Base-by-base conservation (phyloP, 2,113 vertebrate species). In the Pipa parva region DNA sequence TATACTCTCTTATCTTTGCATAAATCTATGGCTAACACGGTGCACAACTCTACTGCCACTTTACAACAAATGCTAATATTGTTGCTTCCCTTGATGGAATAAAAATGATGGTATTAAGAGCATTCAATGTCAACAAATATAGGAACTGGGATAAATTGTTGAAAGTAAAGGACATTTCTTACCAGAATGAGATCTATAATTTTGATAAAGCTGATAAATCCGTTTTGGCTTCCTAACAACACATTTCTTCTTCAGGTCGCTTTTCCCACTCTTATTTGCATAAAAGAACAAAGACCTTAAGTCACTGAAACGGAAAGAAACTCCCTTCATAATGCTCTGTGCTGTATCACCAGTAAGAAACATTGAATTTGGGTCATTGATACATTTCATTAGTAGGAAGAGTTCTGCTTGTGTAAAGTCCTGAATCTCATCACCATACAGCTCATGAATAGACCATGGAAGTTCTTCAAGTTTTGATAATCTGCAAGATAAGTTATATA, bases 141-240 rank as follows among this genome's bases (percentile, higher is more conserved):
- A 42, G 39, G 5, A 42, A 42, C 39, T 17, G 3, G 6, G 6
- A 42, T 42, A n/a, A n/a, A n/a, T n/a, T n/a, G n/a, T n/a, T n/a
- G n/a, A 54, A 1, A 17, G 2, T 29, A 61, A 6, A 21, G 46
- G 48, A 5, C 4, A 7, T 33, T 29, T 22, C 48, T 69, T 85
- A 92, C 90, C 89, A 28, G 89, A 91, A 72, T 92, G 89, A 10
- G 89, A 90, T 73, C 89, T 80, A 78, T 92, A 92, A 74, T 92
- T 92, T 79, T 91, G 89, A 76, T 85, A 85, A 13, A 92, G 74
- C 12, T 92, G 87, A 75, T 92, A 81, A 21, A 91, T 84, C 68
- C 67, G 85, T 73, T 78, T 88, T 0, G 90, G 88, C 69, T 87
- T 90, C 24, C 86, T 78, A 42, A 92, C 77, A 1, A 67, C 66